Percentiles rank a stretch among this genome's conserved stretches.
Evolutionary conservation across 2,113 vertebrate species (phyloP).

Genomic region (Larimichthys crocea): DNA sequence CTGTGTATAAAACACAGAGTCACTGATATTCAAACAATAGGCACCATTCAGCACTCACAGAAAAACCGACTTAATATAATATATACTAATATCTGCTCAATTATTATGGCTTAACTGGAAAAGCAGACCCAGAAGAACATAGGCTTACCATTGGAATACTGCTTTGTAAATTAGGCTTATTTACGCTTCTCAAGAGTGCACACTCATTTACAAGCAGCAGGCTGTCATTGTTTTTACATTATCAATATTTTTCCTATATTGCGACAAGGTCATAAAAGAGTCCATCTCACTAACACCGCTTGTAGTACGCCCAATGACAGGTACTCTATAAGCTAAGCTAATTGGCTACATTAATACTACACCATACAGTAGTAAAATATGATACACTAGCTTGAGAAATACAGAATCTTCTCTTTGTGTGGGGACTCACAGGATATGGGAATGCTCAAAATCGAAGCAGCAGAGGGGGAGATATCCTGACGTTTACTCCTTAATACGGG

Average conservation of each 20-base stretch:
- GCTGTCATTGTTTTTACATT: slow-evolving; percentile 2
- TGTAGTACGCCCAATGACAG: neutral
- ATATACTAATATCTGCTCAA: neutral
- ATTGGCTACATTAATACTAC: neutral
- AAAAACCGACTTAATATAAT: neutral
- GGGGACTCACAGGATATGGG: neutral
- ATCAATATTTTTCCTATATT: neutral
- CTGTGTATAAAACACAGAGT: neutral
- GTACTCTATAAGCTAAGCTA: neutral
- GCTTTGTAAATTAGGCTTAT: neutral
- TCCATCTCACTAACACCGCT: neutral
- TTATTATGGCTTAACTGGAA: neutral
- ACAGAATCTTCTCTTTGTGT: neutral
- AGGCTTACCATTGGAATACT: neutral
- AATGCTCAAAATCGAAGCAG: neutral
- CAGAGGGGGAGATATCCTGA: neutral
- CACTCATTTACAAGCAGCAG: neutral
- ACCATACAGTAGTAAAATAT: neutral
- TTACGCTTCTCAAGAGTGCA: neutral
- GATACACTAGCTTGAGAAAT: neutral
- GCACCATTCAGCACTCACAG: neutral
- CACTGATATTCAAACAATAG: neutral
- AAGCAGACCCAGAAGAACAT: slow-evolving; percentile 1
- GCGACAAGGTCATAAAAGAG: neutral
- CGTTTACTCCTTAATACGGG: neutral